Evolutionary conservation across 2,888 invertebrate genomes (phyloP).

Genomic region (Callimorpha dominula): DNA sequence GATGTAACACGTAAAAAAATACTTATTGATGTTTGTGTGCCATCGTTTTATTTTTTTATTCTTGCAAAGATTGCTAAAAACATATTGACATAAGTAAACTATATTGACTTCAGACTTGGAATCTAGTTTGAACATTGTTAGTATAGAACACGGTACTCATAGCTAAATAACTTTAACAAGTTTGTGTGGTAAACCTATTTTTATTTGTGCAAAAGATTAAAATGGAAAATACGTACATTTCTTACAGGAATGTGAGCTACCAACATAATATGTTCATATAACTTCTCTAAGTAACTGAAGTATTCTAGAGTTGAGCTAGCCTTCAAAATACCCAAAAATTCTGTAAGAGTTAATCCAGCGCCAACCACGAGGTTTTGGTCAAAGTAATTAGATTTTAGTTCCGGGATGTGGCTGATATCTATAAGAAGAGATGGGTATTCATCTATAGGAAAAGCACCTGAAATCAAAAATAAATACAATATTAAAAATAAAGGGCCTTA

Average conservation of each 20-base stretch:
- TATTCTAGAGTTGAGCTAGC: constrained; percentile 58
- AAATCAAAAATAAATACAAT: constrained; percentile 20
- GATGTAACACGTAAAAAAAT: no score
- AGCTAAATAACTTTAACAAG: no score
- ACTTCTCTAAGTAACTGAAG: constrained; percentile 86
- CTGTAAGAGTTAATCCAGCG: constrained; percentile 84
- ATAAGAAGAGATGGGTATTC: constrained; percentile 81
- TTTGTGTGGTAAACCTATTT: no score
- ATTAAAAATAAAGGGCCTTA: neutral
- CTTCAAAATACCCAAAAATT: constrained; percentile 78
- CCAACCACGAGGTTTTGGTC: constrained; percentile 84
- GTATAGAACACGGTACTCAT: no score
- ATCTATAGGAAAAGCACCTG: constrained; percentile 72
- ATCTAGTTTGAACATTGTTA: no score
- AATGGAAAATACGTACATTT: constrained; percentile 84
- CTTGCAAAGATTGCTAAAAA: no score
- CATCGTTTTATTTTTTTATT: no score
- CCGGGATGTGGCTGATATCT: constrained; percentile 86
- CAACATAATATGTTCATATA: constrained; percentile 88
- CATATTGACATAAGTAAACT: no score
- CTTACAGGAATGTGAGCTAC: constrained; percentile 90
- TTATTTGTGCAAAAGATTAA: neutral
- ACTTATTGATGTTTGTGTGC: no score
- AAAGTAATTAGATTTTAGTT: constrained; percentile 77
- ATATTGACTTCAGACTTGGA: no score